phyloP scores from a whole-genome alignment of 2,113 vertebrate genomes.

The Trochalopteron elliotii region DNA sequence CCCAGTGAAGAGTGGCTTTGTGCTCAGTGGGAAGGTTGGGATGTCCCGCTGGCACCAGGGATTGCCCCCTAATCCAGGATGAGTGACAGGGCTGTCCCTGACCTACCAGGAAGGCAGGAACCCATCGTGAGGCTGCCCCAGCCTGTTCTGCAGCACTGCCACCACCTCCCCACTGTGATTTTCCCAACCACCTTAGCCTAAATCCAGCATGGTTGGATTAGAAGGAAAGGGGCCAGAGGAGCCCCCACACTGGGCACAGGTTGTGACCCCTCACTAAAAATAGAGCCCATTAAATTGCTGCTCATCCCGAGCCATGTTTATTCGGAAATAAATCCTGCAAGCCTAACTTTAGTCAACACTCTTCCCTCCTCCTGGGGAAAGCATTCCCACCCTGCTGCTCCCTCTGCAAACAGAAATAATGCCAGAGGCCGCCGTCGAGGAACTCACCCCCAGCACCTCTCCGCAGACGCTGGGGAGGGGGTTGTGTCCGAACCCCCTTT shows the following conservation, averaged over 20 bases:
- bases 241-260: fast-evolving
- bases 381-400: not conserved
- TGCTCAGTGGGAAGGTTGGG: constrained; percentile 2
- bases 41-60: fast-evolving
- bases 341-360: not conserved
- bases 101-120: not conserved
- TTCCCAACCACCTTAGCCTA: not conserved
- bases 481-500: not conserved
- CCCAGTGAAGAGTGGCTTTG: not conserved
- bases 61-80: not conserved
- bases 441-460: too few relatives aligned
- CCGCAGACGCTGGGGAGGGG: fast-evolving
- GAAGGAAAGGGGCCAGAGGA: not conserved
- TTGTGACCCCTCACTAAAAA: not conserved
- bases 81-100: not conserved
- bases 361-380: not conserved
- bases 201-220: fast-evolving
- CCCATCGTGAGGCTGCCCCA: fast-evolving
- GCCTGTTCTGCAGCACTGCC: fast-evolving
- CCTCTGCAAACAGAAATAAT: fast-evolving
- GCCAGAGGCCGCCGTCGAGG: fast-evolving
- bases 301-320: not conserved
- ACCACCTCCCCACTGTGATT: fast-evolving
- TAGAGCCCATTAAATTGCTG: not conserved
- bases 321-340: not conserved